Percentiles rank a stretch among this genome's conserved stretches.
Evolutionary conservation across 2,888 invertebrate genomes (phyloP).

Genomic region (Euclidia mi): DNA sequence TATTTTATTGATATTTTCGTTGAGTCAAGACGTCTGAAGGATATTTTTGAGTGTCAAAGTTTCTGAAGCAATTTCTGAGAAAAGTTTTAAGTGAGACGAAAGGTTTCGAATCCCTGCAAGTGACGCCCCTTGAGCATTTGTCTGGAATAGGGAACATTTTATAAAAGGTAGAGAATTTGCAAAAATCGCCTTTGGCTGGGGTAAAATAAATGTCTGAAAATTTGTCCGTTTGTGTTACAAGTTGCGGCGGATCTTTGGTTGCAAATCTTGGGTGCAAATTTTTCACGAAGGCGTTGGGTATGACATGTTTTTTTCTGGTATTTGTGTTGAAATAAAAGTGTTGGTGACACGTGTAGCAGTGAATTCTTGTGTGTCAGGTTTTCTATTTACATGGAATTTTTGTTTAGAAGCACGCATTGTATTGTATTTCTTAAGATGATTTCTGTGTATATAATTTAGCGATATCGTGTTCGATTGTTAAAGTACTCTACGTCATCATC

Average conservation of each 20-base stretch:
- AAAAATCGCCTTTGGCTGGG: conserved; percentile 39
- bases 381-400: not conserved
- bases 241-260: conserved; percentile 5
- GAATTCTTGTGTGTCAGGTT: too few species aligned
- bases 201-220: conserved; percentile 39
- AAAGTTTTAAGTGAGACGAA: conserved; percentile 55
- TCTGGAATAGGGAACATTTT: conserved; percentile 50
- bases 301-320: conserved; percentile 3
- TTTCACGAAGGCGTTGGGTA: not conserved
- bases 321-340: conserved; percentile 2
- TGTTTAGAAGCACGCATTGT: too few species aligned
- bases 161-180: conserved; percentile 40
- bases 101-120: conserved; percentile 46
- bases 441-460: not conserved
- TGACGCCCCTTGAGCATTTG: conserved; percentile 49
- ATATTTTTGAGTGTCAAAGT: conserved; percentile 54
- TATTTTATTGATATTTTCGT: conserved; percentile 45
- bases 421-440: not conserved
- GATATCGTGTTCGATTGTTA: too few species aligned
- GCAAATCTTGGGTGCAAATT: conserved; percentile 4
- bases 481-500: too few species aligned
- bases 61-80: conserved; percentile 47
- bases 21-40: conserved; percentile 32
- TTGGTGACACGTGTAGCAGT: not conserved
- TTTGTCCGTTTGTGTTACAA: conserved; percentile 40